A percentile compares a stretch with the other conserved stretches of the same genome.
phyloP scores from a whole-genome alignment of 2,113 vertebrate genomes.

The Gopherus evgoodei region DNA sequence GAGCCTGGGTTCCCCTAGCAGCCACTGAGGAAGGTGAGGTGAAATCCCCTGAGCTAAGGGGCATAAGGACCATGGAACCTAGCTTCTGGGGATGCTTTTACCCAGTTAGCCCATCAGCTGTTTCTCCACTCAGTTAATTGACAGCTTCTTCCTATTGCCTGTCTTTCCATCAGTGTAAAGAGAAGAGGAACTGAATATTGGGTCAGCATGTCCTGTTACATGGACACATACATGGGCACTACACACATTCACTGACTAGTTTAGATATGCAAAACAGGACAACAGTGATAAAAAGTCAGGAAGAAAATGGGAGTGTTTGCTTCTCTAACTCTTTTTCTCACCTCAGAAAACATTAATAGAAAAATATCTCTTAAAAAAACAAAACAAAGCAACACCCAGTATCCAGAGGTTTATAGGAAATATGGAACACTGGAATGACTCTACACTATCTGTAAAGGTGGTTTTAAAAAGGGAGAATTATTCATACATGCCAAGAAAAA shows the following conservation, averaged over 20 bases:
- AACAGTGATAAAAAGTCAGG: background rate
- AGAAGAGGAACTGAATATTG: background rate
- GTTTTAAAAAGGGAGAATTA: background rate
- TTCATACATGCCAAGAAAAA: background rate
- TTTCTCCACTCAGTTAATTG: background rate
- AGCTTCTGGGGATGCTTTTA: background rate
- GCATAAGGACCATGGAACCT: background rate
- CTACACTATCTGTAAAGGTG: background rate
- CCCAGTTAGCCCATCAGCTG: background rate
- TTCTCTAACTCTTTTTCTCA: background rate
- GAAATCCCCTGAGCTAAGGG: background rate
- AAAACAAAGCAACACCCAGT: background rate
- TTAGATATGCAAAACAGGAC: background rate
- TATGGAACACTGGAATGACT: background rate
- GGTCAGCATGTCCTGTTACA: background rate
- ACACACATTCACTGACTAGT: background rate
- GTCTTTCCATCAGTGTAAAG: background rate
- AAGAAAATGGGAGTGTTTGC: background rate
- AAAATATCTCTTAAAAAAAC: too few species aligned
- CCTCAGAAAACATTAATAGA: background rate
- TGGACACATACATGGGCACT: background rate
- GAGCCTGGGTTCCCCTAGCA: background rate
- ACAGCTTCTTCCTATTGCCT: background rate
- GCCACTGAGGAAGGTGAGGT: too few species aligned
- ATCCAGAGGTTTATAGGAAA: background rate